Conservation (phyloP, 2,797 vertebrate species). For the Sebastes itinus region DNA sequence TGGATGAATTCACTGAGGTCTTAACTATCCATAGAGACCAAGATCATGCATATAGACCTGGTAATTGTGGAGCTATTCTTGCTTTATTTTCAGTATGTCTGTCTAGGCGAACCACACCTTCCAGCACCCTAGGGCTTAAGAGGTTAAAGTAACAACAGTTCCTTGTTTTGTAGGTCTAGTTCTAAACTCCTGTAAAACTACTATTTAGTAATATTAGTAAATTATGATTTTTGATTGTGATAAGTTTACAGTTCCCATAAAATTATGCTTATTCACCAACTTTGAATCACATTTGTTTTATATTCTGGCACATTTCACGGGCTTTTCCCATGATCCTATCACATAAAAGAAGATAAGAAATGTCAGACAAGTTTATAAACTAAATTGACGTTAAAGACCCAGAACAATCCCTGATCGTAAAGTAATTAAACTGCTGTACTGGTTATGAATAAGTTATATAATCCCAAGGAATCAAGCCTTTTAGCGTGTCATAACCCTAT, state of each 20-base stretch:
- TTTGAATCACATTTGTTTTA: not conserved
- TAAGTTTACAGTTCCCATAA: not conserved
- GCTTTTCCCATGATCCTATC: not conserved
- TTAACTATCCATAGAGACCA: not conserved
- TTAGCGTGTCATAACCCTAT: constrained; percentile 34
- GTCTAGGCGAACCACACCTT: too few relatives aligned
- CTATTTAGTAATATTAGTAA: too few relatives aligned
- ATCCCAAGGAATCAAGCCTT: constrained; percentile 13
- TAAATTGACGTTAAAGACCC: not conserved
- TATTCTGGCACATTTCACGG: not conserved
- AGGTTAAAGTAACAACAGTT: not conserved
- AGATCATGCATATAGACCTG: not conserved
- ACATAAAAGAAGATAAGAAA: not conserved
- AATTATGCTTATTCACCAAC: not conserved
- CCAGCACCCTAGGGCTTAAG: not conserved
- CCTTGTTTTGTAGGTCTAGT: not conserved
- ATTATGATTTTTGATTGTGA: not conserved
- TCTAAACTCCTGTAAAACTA: not conserved
- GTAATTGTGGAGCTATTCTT: too few relatives aligned
- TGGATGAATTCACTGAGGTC: not conserved
- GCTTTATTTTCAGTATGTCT: too few relatives aligned
- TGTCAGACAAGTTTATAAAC: not conserved
- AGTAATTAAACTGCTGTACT: constrained; percentile 1
- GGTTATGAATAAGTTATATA: constrained; percentile 22
- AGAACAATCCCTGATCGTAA: not conserved